A percentile compares a stretch with the other conserved stretches of the same genome.
phyloP scores from a whole-genome alignment of 37 sponge, comb jelly and placozoan species.

The Mnemiopsis leidyi region DNA sequence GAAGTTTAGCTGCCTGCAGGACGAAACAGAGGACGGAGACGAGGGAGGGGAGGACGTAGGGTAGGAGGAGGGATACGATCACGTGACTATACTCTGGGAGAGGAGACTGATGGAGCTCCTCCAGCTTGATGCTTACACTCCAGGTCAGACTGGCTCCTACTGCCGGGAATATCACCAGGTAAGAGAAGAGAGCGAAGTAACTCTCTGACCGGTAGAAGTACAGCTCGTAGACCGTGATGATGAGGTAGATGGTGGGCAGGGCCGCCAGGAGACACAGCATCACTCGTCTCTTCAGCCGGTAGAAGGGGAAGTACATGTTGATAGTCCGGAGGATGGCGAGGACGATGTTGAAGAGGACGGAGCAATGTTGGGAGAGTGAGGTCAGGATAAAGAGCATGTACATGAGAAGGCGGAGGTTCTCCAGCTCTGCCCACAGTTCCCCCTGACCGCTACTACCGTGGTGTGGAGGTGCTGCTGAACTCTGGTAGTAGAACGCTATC shows the following conservation, averaged over 20 bases:
- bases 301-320: slow-evolving; percentile 22
- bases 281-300: not conserved
- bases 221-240: not conserved
- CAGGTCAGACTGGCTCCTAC: not conserved
- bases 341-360: not conserved
- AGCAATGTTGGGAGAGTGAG: slow-evolving; percentile 13
- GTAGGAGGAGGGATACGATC: slow-evolving; percentile 27
- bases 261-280: not conserved
- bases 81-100: slow-evolving; percentile 29
- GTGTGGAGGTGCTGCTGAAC: not conserved
- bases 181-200: slow-evolving; percentile 1
- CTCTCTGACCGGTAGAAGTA: slow-evolving; percentile 10
- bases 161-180: slow-evolving; percentile 42
- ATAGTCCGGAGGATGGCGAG: slow-evolving; percentile 17
- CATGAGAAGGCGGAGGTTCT: not conserved
- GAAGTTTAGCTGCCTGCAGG: not conserved
- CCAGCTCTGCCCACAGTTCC: not conserved
- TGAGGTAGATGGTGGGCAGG: not conserved
- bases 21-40: not conserved
- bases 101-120: not conserved
- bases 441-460: not conserved
- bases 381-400: not conserved
- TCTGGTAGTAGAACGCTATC: not conserved
- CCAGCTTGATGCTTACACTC: not conserved
- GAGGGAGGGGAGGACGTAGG: slow-evolving; percentile 6